Base-by-base conservation (phyloP, 2,113 vertebrate species). In the Pollimyrus isidori region DNA sequence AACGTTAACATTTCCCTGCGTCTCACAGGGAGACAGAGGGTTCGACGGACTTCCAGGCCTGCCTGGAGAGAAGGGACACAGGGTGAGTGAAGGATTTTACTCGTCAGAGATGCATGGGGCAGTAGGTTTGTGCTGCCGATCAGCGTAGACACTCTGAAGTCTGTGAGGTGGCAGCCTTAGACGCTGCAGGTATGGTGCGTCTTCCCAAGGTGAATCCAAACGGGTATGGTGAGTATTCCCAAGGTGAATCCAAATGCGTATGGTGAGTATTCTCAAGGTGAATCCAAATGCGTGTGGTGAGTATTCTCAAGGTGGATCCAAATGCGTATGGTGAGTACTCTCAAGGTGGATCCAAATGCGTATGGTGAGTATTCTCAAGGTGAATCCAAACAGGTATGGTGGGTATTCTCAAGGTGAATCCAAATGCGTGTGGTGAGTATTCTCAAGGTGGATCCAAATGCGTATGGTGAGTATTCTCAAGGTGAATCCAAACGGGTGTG, bases 11-110 rank as follows among this genome's bases (percentile, higher is more conserved):
- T 93, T 56, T 0, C 50, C 35, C 84, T 93, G 45, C 15, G 11
- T 53, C 23, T 95, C 92, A 65, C 93, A 99, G 98, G 98, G 98
- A 42, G 98, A 99, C 91, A 95, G 98, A 93, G 98, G 98, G 53
- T 99, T 99, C 90, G 98, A 99, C 91, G 98, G 98, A 73, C 97
- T 99, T 90, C 98, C 98, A 26, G 98, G 98, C 91, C 97, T 99
- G 85, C 98, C 98, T 80, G 98, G 98, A 93, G 98, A 99, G 90
- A 99, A 99, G 92, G 98, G 98, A 90, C 97, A 99, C 91, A 96
- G 98, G 95, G 98, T 99, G 94, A 97, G 97, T 93, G 26, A 35
- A 56, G 9, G 26, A 3, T 26, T 48, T 89, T 82, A 35, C 52
- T 21, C 1, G 4, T 88, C 62, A 65, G n/a, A 50, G 45, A 86